Conservation (phyloP, 2,797 vertebrate genomes). For the Malurus splendens region DNA sequence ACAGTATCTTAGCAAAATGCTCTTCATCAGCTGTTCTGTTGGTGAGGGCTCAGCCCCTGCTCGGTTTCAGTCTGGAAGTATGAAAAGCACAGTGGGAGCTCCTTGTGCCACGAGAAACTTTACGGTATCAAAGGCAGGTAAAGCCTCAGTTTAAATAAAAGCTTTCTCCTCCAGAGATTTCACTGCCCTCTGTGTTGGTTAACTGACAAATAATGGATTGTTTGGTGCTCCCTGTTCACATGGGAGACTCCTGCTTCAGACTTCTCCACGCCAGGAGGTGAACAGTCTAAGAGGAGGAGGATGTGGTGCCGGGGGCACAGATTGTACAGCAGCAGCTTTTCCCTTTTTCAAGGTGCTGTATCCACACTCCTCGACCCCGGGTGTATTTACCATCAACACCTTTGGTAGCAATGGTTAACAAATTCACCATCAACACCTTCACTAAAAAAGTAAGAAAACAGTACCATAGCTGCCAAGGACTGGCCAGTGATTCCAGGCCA, state of each 20-base stretch:
- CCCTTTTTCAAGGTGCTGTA: background rate
- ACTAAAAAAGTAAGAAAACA: background rate
- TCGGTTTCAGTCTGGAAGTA: background rate
- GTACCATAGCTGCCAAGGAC: background rate
- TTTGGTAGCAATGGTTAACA: background rate
- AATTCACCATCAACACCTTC: background rate
- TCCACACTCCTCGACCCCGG: fast-evolving
- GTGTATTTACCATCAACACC: background rate
- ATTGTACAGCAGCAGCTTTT: background rate
- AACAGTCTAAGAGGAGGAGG: background rate
- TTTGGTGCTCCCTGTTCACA: background rate
- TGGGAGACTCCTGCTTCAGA: background rate
- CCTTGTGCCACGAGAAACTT: background rate
- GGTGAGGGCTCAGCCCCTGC: background rate
- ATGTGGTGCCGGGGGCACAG: background rate
- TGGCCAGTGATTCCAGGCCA: background rate
- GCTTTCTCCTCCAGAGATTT: background rate
- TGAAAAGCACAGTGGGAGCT: background rate
- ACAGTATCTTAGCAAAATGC: background rate
- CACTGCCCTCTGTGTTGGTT: background rate
- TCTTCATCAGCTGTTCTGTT: background rate
- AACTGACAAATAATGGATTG: background rate
- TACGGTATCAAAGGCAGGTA: background rate
- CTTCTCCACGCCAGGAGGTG: background rate
- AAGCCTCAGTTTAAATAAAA: background rate